phyloP scores from a whole-genome alignment of 2,797 vertebrate genomes.

The Sparus aurata region DNA sequence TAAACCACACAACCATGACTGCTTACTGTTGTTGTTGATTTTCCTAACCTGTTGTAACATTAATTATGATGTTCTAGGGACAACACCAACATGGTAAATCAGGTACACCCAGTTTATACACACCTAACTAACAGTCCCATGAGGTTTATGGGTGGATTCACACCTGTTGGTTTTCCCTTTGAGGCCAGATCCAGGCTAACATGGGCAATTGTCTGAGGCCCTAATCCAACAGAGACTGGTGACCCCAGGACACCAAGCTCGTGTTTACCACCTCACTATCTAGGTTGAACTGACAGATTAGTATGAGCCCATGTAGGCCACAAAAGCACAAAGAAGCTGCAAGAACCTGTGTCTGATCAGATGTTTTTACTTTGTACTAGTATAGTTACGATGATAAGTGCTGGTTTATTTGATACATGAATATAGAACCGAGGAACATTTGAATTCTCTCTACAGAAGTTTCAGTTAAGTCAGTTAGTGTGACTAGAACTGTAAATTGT shows the following conservation, averaged over 20 bases:
- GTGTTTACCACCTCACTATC: conserved; percentile 49
- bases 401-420: conserved; percentile 7
- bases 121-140: conserved; percentile 1
- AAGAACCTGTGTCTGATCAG: conserved; percentile 6
- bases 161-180: conserved; percentile 26
- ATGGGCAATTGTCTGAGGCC: conserved; percentile 27
- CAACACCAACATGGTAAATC: too few species aligned
- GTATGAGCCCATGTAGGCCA: too few species aligned
- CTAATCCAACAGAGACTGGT: conserved; percentile 32
- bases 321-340: too few species aligned
- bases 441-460: too few species aligned
- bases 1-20: too few species aligned
- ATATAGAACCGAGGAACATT: neutral
- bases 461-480: neutral
- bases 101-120: neutral
- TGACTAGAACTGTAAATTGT: neutral
- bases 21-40: too few species aligned
- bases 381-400: neutral
- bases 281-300: conserved; percentile 13
- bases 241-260: conserved; percentile 27
- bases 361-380: neutral
- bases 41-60: too few species aligned
- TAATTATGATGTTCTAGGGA: too few species aligned
- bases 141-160: conserved; percentile 28
- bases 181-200: conserved; percentile 31